Percentiles rank a stretch among this genome's conserved stretches.
Conservation (phyloP, 2,888 invertebrate genomes). For the Dromius quadrimaculatus region DNA sequence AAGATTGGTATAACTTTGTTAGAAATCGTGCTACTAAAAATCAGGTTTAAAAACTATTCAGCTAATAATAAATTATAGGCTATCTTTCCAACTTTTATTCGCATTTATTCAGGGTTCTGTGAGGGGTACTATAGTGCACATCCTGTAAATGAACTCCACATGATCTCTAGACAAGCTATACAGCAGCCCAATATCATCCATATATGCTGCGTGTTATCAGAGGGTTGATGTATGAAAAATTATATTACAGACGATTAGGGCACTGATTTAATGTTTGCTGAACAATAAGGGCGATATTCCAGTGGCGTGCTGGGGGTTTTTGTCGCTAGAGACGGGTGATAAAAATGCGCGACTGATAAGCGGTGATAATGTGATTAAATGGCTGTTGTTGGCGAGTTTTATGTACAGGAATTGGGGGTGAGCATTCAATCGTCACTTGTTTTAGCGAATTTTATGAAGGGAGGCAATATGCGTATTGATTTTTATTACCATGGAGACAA, state of each 20-base stretch:
- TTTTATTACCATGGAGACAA: constrained; percentile 3
- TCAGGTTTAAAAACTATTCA: too few species aligned
- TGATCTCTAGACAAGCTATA: too few species aligned
- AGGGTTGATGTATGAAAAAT: constrained; percentile 55
- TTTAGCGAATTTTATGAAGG: constrained; percentile 9
- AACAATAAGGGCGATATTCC: constrained; percentile 55
- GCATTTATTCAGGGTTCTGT: too few species aligned
- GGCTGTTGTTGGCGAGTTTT: constrained; percentile 23
- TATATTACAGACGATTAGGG: constrained; percentile 58
- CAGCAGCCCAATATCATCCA: constrained; percentile 41
- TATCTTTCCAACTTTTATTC: too few species aligned
- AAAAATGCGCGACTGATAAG: constrained; percentile 30
- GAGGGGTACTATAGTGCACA: too few species aligned
- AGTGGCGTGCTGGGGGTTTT: neutral
- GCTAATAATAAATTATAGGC: too few species aligned
- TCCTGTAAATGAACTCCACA: too few species aligned
- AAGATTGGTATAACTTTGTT: neutral
- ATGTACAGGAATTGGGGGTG: constrained; percentile 15
- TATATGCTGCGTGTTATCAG: constrained; percentile 5
- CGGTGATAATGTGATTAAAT: constrained; percentile 34
- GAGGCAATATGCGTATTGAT: constrained; percentile 1
- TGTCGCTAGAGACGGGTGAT: constrained; percentile 5
- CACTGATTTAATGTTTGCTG: constrained; percentile 56
- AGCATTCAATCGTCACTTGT: neutral
- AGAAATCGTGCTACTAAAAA: neutral